Evolutionary conservation across 2,797 vertebrate genomes (phyloP).

Genomic region (Podargus strigoides): DNA sequence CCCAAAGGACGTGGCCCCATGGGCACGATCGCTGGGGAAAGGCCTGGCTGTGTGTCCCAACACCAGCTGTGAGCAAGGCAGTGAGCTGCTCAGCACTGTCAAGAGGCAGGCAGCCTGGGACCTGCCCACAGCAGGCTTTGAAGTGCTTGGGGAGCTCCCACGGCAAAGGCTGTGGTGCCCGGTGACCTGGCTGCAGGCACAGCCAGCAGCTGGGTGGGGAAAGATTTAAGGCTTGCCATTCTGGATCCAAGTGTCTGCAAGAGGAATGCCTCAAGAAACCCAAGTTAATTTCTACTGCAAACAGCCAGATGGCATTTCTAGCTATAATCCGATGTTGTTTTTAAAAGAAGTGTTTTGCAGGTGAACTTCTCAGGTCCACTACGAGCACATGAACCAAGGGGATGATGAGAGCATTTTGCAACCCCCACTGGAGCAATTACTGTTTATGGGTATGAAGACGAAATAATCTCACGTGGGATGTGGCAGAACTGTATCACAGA

Average conservation of each 20-base stretch:
- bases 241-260: neutral
- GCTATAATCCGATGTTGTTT: neutral
- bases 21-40: neutral
- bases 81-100: accelerated
- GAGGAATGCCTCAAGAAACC: neutral
- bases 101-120: neutral
- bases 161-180: accelerated
- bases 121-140: neutral
- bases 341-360: neutral
- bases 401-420: neutral
- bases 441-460: neutral
- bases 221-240: neutral
- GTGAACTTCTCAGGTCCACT: neutral
- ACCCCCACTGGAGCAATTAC: neutral
- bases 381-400: neutral
- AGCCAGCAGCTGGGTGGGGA: neutral
- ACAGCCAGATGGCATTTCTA: neutral
- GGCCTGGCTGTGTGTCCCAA: accelerated
- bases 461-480: neutral
- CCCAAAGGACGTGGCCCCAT: accelerated
- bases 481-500: neutral
- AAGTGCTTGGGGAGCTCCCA: accelerated
- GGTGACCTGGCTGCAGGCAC: neutral
- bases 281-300: neutral
- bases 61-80: accelerated